Percentiles rank a stretch among this genome's conserved stretches.
Conservation (phyloP, 2,888 invertebrate genomes). For the Blastobasis lacticolella region DNA sequence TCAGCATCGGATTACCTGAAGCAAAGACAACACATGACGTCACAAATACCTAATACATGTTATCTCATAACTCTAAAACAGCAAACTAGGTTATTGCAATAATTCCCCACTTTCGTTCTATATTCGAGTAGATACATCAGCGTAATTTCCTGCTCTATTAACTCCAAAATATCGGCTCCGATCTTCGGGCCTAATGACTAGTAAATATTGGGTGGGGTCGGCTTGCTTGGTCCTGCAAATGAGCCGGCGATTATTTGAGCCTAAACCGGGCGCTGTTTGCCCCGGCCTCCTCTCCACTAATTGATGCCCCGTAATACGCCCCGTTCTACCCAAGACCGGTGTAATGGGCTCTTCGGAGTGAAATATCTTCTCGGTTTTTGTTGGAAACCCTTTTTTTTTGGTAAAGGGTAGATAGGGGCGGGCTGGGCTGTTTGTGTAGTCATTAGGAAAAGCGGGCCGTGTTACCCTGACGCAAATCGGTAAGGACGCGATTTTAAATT, state of each 20-base stretch:
- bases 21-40: no score
- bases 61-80: no score
- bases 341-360: constrained; percentile 53
- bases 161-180: constrained; percentile 12
- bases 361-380: constrained; percentile 53
- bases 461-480: not conserved
- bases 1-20: no score
- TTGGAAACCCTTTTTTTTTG: constrained; percentile 23
- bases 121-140: not conserved
- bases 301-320: constrained; percentile 35
- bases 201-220: constrained; percentile 43
- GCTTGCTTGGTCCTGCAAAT: constrained; percentile 39
- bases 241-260: constrained; percentile 57
- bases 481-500: not conserved
- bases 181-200: constrained; percentile 57
- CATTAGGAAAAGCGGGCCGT: no score
- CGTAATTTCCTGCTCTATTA: not conserved
- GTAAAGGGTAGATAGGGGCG: constrained; percentile 3
- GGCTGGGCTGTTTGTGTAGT: constrained; percentile 6
- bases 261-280: constrained; percentile 42
- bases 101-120: no score
- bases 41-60: no score
- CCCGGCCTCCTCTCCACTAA: constrained; percentile 52
- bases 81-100: no score
- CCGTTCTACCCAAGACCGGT: constrained; percentile 51